Conservation (phyloP, 2,888 invertebrate species). For the Lycocerus yunnanus region DNA sequence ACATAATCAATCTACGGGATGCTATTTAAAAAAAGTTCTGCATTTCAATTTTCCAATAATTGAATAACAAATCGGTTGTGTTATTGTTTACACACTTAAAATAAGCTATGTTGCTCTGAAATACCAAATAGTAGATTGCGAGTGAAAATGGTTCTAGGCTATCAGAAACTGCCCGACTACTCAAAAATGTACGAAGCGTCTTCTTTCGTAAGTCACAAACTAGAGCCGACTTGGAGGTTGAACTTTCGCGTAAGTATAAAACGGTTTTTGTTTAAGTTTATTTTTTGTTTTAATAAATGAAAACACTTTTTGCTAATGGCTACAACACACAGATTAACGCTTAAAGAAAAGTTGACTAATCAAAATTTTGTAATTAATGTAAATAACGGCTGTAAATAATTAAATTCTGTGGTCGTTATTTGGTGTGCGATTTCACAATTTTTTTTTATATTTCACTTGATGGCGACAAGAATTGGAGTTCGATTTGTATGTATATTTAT, state of each 20-base stretch:
- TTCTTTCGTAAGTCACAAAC: conserved; percentile 80
- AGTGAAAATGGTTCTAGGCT: conserved; percentile 70
- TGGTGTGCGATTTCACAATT: background rate
- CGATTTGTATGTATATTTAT: background rate
- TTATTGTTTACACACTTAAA: conserved; percentile 5
- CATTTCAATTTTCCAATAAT: background rate
- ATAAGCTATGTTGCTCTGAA: conserved; percentile 15
- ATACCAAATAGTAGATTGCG: conserved; percentile 34
- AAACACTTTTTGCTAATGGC: conserved; percentile 6
- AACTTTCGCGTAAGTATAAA: conserved; percentile 92
- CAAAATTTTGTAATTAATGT: background rate
- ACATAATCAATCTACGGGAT: background rate
- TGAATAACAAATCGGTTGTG: conserved; percentile 9
- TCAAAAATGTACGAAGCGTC: conserved; percentile 93
- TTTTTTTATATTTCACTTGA: background rate
- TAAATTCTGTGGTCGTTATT: background rate
- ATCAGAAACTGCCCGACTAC: conserved; percentile 95
- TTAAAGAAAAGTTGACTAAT: background rate
- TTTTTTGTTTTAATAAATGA: conserved; percentile 4
- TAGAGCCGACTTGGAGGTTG: conserved; percentile 83
- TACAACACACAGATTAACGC: background rate
- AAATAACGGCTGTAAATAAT: background rate
- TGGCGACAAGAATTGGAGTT: background rate
- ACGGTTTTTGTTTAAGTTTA: background rate
- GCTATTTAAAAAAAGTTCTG: background rate